Evolutionary conservation across 2,888 invertebrate species (phyloP).

Genomic region (Melinopterus prodromus): DNA sequence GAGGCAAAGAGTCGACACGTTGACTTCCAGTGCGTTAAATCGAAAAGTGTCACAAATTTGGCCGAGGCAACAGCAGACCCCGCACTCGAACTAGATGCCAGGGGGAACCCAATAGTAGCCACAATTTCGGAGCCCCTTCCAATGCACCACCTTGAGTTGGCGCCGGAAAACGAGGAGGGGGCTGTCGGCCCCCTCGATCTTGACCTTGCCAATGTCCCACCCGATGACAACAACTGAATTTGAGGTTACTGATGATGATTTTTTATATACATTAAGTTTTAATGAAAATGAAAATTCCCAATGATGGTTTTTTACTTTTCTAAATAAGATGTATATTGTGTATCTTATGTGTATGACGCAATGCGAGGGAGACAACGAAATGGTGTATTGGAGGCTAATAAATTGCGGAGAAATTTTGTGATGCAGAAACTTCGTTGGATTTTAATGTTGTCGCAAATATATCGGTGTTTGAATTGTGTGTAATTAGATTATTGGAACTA

Average conservation of each 20-base stretch:
- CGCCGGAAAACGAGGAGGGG: slow-evolving; percentile 57
- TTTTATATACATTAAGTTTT: not conserved
- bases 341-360: not conserved
- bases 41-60: slow-evolving; percentile 95
- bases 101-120: slow-evolving; percentile 60
- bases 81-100: slow-evolving; percentile 72
- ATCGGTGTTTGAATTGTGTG: not conserved
- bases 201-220: slow-evolving; percentile 52
- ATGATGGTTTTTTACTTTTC: not conserved
- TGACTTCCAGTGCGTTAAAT: slow-evolving; percentile 98
- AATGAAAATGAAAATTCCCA: not conserved
- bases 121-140: slow-evolving; percentile 52
- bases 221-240: slow-evolving; percentile 49
- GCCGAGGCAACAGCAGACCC: slow-evolving; percentile 96
- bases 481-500: not conserved
- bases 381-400: not conserved
- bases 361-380: not conserved
- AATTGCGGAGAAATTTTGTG: not conserved
- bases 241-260: not conserved
- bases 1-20: slow-evolving; percentile 99
- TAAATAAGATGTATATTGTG: not conserved
- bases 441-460: not conserved
- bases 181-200: slow-evolving; percentile 54
- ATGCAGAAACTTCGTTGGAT: not conserved
- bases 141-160: slow-evolving; percentile 47